These are phyloP conservation scores for Tachyglossus aculeatus DNA, from an alignment of 2,797 vertebrate genomes.

Conservation along the genomic window DNA sequence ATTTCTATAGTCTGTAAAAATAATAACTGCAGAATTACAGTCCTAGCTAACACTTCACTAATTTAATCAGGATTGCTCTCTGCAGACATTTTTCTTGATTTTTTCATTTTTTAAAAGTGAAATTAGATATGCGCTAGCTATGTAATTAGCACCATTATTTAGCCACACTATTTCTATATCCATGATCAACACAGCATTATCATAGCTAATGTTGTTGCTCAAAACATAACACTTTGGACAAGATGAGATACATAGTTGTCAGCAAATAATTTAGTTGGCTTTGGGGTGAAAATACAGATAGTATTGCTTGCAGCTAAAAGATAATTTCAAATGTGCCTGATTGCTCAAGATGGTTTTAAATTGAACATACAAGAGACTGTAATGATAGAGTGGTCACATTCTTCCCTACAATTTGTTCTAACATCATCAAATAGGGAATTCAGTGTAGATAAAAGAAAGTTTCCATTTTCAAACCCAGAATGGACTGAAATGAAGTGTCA, in stretches of 20 bases:
- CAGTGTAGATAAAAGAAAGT: slow-evolving; percentile 49
- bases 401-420: slow-evolving; percentile 24
- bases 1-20: background rate
- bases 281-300: background rate
- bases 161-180: background rate
- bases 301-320: slow-evolving; percentile 26
- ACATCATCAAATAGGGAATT: slow-evolving; percentile 32
- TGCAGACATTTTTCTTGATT: background rate
- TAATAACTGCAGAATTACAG: background rate
- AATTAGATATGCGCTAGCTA: slow-evolving; percentile 11
- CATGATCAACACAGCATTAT: slow-evolving; percentile 24
- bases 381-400: slow-evolving; percentile 16
- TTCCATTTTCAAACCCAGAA: slow-evolving; percentile 39
- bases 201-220: background rate
- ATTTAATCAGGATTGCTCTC: slow-evolving; percentile 1
- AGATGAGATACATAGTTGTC: background rate
- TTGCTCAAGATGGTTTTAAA: slow-evolving; percentile 14
- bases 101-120: background rate
- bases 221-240: background rate
- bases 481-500: slow-evolving; percentile 47
- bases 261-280: slow-evolving; percentile 36
- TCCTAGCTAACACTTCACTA: background rate
- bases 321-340: slow-evolving; percentile 19
- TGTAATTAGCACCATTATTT: slow-evolving; percentile 8
- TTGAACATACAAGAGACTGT: slow-evolving; percentile 9